Evolutionary conservation across 2,797 vertebrate species (phyloP).

Genomic region (Morelia viridis): DNA sequence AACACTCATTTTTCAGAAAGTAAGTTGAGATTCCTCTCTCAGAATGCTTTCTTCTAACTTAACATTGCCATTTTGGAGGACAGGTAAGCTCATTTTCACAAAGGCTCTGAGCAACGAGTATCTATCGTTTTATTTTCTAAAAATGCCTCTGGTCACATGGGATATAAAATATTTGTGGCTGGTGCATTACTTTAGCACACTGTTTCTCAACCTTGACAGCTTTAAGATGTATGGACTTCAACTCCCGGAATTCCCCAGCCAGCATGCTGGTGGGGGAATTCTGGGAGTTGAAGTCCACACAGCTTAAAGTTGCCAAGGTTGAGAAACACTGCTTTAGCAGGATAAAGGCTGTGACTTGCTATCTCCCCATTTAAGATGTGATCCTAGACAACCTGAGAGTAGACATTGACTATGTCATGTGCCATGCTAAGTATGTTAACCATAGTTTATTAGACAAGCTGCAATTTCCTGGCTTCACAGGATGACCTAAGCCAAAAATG

Average conservation of each 20-base stretch:
- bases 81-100: background rate
- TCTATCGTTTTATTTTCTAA: background rate
- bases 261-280: no score
- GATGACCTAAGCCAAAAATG: background rate
- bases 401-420: background rate
- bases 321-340: background rate
- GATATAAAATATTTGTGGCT: background rate
- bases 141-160: background rate
- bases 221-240: no score
- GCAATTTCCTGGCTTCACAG: background rate
- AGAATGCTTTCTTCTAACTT: background rate
- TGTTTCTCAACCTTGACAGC: no score
- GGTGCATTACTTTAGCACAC: background rate
- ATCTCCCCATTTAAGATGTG: background rate
- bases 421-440: background rate
- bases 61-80: background rate
- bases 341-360: background rate
- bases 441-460: background rate
- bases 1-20: background rate
- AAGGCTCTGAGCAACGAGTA: background rate
- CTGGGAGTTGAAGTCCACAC: no score
- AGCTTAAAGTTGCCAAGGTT: no score
- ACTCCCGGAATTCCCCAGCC: no score
- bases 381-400: background rate
- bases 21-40: background rate